Evolutionary conservation across 2,797 vertebrate species (phyloP).

Genomic region (Arrhamphus sclerolepis): DNA sequence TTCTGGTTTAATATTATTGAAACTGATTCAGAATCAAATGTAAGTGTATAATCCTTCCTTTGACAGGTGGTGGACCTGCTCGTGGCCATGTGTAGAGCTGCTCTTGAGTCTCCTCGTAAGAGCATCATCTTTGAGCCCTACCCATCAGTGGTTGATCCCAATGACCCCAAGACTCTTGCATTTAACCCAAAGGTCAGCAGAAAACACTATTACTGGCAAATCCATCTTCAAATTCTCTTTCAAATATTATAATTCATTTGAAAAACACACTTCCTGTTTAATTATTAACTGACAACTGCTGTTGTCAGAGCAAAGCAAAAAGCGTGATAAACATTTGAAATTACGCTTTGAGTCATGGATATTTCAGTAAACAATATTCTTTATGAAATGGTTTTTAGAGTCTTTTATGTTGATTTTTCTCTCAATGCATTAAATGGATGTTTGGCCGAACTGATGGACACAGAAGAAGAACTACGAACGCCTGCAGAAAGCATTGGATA

Average conservation of each 20-base stretch:
- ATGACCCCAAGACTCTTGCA: conserved; percentile 97
- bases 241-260: conserved; percentile 2
- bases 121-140: conserved; percentile 99
- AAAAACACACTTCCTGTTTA: not conserved
- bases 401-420: conserved; percentile 63
- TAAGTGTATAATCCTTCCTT: conserved; percentile 11
- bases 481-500: conserved; percentile 98
- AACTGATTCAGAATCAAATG: not conserved
- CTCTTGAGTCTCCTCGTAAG: conserved; percentile 96
- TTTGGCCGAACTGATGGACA: conserved; percentile 72
- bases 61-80: conserved; percentile 94
- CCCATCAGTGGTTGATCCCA: conserved; percentile 97
- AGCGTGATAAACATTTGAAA: not conserved
- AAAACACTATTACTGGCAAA: not conserved
- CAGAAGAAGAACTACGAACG: conserved; percentile 99
- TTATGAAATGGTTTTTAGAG: conserved; percentile 52
- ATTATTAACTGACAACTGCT: not conserved
- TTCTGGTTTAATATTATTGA: not conserved
- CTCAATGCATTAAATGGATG: conserved; percentile 57
- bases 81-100: conserved; percentile 98
- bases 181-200: conserved; percentile 96
- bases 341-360: not conserved
- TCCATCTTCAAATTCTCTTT: not conserved
- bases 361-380: not conserved
- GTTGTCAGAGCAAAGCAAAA: not conserved